phyloP scores from a whole-genome alignment of 2,113 vertebrate species.

The Calidris pugnax region DNA sequence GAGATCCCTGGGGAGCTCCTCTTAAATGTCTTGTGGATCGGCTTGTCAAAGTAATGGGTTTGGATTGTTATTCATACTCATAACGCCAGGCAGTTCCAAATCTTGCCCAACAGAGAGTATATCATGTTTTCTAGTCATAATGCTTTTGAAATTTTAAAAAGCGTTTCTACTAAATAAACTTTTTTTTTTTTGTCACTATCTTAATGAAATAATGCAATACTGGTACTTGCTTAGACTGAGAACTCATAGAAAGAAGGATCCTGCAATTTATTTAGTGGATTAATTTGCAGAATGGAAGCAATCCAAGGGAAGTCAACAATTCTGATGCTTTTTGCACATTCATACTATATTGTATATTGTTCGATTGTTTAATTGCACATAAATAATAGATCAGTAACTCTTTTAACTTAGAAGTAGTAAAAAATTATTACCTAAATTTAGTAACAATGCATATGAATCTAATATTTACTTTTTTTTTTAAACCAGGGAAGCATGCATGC shows the following conservation, averaged over 20 bases:
- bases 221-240: not conserved
- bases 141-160: not conserved
- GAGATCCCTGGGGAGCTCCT: not conserved
- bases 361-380: not conserved
- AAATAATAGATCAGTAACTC: not conserved
- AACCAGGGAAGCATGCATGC: not conserved
- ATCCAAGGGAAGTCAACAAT: not conserved
- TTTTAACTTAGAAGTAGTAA: not conserved
- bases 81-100: not conserved
- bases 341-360: not conserved
- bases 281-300: not conserved
- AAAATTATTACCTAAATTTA: not conserved
- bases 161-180: not conserved
- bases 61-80: not conserved
- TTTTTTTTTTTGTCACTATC: not conserved
- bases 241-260: not conserved
- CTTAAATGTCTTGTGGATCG: not conserved
- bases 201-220: not conserved
- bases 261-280: not conserved
- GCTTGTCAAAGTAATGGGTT: not conserved
- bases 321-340: not conserved
- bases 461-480: not conserved
- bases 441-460: not conserved
- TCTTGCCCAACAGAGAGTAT: not conserved
- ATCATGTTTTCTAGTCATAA: not conserved